Base-by-base conservation (phyloP, 2,888 invertebrate species). In the Thumatha senex region DNA sequence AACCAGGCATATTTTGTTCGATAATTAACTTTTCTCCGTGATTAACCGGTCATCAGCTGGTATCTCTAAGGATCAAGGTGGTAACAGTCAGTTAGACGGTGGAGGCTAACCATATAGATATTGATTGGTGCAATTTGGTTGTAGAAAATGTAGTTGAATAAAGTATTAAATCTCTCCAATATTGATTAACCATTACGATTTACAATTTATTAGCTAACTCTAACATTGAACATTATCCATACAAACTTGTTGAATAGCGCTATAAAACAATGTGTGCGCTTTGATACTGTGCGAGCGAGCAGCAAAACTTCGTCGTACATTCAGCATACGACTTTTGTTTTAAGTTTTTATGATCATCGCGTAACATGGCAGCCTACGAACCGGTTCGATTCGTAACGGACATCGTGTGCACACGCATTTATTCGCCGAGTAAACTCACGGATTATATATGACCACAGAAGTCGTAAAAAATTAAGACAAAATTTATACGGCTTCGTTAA, bases 321-420 rank as follows among this genome's bases (percentile, higher is more conserved):
- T 45, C 8, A 29, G 13, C 31, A 11, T 29, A 35, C 33, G 35
- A 13, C 18, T 48, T 47, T 48, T 46, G 46, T 54, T 46, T 49
- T 39, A 46, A 40, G 40, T 44, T 45, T 51, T 48, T 45, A 48
- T 33, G 33, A 11, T 40, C 10, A 11, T 44, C 48, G 48, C 44
- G 52, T 46, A 54, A 72, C 53, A 50, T 68, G 61, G 78, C 51
- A 75, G 78, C 24, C 40, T 13, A 12, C 18, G 39, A 15, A 0
- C 74, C 70, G 66, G 72, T 75, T 64, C 63, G 59, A 75, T 72
- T 76, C 66, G 70, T 72, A 74, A 76, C 76, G 76, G 71, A 53
- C 61, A 58, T 58, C 58, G 52, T 50, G 50, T 52, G 46, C 53
- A 51, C 58, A 56, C 49, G 60, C 45, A 56, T 64, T 61, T 61